Evolutionary conservation across 1,140 invertebrate genomes (phyloP), one percentile per base, ranked within the genome.

Genomic region (Halictus rubicundus): DNA sequence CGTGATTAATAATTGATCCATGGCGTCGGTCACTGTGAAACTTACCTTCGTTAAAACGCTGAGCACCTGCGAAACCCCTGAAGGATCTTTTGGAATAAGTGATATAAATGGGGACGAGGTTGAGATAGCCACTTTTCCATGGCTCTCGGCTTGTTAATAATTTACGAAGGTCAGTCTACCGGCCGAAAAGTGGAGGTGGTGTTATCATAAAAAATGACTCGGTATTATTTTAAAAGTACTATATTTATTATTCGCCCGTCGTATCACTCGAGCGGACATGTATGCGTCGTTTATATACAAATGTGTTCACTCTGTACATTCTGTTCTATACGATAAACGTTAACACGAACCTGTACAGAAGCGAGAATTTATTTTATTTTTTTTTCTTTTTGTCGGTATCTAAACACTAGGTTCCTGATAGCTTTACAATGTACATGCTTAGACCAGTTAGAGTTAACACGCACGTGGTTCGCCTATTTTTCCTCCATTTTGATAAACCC

Each of bases 281-380:
- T 42, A 61, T 82, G 79, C 74, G 78, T 83, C 84, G 57, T 88
- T 88, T 90, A 90, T 90, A 88, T 91, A 90, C 87, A 91, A 90
- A 89, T 88, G 89, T 91, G 80, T 88, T 90, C 88, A 89, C 83
- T 86, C 87, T 89, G 83, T 90, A 88, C 87, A 88, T 88, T 84
- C 66, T 68, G 69, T 59, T 63, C 72, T 81, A 83, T 37, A 79
- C 52, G 72, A 60, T 86, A 84, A 87, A 83, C 69, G 66, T 87
- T 73, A 85, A 86, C 76, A 79, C 70, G 54, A 63, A 83, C 79
- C 83, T 90, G 89, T 90, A 90, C 84, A 89, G 69, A 90, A 89
- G 82, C 87, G 78, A 61, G 64, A 84, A 82, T 72, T 46, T 12
- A 32, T 46, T 3, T n/a, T n/a, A n/a, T n/a, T n/a, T n/a, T n/a